Evolutionary conservation across 2,797 vertebrate genomes (phyloP), one percentile per base, ranked within the genome.

Genomic region (Sciurus vulgaris): DNA sequence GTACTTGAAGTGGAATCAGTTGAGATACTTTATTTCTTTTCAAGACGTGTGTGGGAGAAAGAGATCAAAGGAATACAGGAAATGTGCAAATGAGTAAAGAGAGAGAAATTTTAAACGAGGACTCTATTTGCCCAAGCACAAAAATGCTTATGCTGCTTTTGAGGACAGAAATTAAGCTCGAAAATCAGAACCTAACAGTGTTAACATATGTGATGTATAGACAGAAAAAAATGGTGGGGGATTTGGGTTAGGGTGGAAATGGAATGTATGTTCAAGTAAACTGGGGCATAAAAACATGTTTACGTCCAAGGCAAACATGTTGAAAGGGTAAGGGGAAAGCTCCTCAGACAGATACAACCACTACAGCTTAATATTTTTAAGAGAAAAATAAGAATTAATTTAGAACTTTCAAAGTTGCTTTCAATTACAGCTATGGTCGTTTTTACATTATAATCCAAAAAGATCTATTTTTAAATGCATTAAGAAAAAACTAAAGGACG

Each of bases 11-110:
- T 51, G 67, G 89, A 88, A 94, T 94, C 67, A 9, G 33, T 89
- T 67, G 44, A 67, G 49, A 78, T 86, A 38, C n/a, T 84, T 86
- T 91, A 61, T 93, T 97, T 91, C 90, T 93, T 97, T 95, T 96
- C 73, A 33, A 93, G 89, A 82, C 79, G 65, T 76, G 49, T 76
- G 0, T 3, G 26, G 70, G 82, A 41, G 82, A 79, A 65, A 1
- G 49, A 65, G 94, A 86, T 41, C 69, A 82, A 35, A 96, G 28
- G 33, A 11, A 0, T 14, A 79, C 0, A 18, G 8, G 28, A 92
- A 30, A 91, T 4, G 49, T 41, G 24, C 86, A 97, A 93, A 69
- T 83, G 92, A 86, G 67, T 38, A 35, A 35, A 85, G 30, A 86
- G 20, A 26, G 22, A 73, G 73, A 59, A 4, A 38, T 54, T 44